Conservation (phyloP, 1,140 invertebrate species). For the Leptestheria dahalacensis region DNA sequence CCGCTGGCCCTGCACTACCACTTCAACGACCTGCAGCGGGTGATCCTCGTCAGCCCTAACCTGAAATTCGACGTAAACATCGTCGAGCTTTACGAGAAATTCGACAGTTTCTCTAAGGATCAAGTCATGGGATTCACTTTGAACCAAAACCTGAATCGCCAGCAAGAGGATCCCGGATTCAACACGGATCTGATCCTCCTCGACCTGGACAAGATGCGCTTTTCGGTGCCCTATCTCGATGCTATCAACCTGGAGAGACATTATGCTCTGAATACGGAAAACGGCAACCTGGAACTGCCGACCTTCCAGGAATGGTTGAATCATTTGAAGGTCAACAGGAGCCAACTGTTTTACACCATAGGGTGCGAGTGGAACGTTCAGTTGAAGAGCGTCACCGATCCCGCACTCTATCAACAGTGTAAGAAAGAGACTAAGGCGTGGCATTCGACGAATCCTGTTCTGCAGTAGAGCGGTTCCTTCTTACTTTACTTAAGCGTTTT, state of each 20-base stretch:
- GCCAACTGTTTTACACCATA: constrained; percentile 17
- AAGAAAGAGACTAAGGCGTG: constrained; percentile 1
- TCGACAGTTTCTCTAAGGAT: constrained; percentile 12
- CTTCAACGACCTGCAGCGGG: constrained; percentile 14
- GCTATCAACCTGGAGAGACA: constrained; percentile 15
- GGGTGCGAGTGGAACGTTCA: constrained; percentile 20
- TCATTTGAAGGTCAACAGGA: constrained; percentile 14
- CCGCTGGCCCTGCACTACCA: constrained; percentile 17
- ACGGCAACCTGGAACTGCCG: constrained; percentile 11
- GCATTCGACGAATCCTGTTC: too few relatives aligned
- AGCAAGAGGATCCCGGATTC: constrained; percentile 18
- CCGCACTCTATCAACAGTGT: constrained; percentile 10
- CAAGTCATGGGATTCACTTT: constrained; percentile 14
- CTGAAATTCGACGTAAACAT: constrained; percentile 17
- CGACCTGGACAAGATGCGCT: constrained; percentile 18
- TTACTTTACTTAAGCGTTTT: too few relatives aligned
- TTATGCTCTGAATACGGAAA: constrained; percentile 16
- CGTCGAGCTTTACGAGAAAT: constrained; percentile 14
- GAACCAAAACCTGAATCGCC: constrained; percentile 15
- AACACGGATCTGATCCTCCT: constrained; percentile 17
- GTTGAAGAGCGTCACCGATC: neutral
- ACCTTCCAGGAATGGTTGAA: constrained; percentile 18
- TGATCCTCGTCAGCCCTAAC: constrained; percentile 15
- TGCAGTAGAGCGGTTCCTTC: too few relatives aligned
- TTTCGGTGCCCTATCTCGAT: constrained; percentile 1